Evolutionary conservation across 53 echinoderm and acorn worm species (phyloP).

Genomic region (Echinarachnius parma): DNA sequence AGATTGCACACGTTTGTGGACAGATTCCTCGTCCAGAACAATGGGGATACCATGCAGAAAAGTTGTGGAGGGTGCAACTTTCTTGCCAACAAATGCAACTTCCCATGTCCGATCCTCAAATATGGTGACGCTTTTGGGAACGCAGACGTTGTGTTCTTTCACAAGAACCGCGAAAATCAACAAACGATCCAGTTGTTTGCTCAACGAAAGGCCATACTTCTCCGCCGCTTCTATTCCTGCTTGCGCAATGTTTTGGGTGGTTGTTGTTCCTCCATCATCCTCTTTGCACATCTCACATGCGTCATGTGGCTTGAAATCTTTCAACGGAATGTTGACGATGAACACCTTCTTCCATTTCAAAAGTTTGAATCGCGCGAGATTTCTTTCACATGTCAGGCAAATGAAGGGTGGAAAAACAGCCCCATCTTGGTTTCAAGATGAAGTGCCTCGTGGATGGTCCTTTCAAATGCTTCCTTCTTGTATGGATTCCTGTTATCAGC

Average conservation of each 20-base stretch:
- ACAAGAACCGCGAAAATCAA: not conserved
- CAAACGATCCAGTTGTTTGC: not conserved
- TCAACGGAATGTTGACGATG: not conserved
- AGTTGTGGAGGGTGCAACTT: too few relatives aligned
- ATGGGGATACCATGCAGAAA: not conserved
- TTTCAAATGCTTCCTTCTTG: too few relatives aligned
- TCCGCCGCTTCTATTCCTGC: not conserved
- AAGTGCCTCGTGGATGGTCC: too few relatives aligned
- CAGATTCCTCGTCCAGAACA: not conserved
- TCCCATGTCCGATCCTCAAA: not conserved
- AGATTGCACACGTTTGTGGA: not conserved
- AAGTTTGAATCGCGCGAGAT: not conserved
- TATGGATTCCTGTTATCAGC: too few relatives aligned
- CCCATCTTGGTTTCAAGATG: not conserved
- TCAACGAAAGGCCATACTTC: not conserved
- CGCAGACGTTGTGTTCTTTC: not conserved
- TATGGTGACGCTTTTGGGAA: conserved; percentile 1
- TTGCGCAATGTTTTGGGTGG: not conserved
- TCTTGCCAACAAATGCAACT: not conserved
- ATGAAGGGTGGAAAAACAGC: conserved; percentile 2
- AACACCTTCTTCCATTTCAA: not conserved
- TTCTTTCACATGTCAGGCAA: not conserved
- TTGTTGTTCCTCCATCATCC: not conserved
- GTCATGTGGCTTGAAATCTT: not conserved
- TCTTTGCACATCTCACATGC: conserved; percentile 1